These are phyloP conservation scores for Heterodera carotae DNA, from an alignment of 1,140 invertebrate species.

Conservation along the genomic window DNA sequence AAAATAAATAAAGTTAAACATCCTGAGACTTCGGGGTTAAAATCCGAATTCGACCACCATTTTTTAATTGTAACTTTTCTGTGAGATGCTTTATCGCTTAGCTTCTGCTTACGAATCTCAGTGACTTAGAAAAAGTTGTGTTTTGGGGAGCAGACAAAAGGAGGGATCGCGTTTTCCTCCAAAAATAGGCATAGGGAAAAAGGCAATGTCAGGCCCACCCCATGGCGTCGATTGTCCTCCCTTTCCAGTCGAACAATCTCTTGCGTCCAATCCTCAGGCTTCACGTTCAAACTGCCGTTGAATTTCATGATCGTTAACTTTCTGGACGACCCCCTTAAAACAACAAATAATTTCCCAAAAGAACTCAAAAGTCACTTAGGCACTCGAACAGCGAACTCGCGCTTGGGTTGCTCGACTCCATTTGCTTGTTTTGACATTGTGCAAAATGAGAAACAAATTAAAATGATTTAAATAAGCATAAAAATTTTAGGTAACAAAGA, in stretches of 20 bases:
- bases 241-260: constrained; percentile 47
- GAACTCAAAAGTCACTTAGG: constrained; percentile 39
- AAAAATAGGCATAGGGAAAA: too few relatives aligned
- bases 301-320: constrained; percentile 61
- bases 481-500: constrained; percentile 8
- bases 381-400: constrained; percentile 40
- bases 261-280: constrained; percentile 42
- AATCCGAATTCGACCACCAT: too few relatives aligned
- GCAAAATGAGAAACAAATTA: neutral
- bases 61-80: too few relatives aligned
- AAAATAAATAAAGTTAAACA: too few relatives aligned
- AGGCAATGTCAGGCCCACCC: constrained; percentile 21
- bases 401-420: constrained; percentile 9
- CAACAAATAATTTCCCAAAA: neutral
- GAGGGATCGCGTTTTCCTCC: too few relatives aligned
- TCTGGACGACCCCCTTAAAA: constrained; percentile 11
- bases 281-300: constrained; percentile 59
- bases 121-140: too few relatives aligned
- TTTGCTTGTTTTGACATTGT: constrained; percentile 11
- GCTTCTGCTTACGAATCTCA: too few relatives aligned
- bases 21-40: too few relatives aligned
- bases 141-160: too few relatives aligned
- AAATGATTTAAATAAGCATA: too few relatives aligned
- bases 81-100: too few relatives aligned
- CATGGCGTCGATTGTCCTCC: constrained; percentile 57